phyloP scores from a whole-genome alignment of 2,888 invertebrate species.

The Amblyjoppa fuscipennis region DNA sequence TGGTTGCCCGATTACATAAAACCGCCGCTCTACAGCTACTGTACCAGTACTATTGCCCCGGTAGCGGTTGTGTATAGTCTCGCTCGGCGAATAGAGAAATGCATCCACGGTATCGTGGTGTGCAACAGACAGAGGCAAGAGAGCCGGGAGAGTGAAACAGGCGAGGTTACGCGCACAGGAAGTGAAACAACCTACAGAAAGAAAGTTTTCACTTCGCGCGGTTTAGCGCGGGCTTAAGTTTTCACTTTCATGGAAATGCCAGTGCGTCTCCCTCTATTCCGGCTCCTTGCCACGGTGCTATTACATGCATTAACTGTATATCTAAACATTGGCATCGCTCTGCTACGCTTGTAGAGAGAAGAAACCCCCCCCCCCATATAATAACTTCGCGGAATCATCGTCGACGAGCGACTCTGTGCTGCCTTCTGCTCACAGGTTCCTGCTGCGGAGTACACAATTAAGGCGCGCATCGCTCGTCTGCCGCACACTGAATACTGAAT shows the following conservation, averaged over 20 bases:
- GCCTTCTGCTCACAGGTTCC: not conserved
- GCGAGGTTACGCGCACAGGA: slow-evolving; percentile 84
- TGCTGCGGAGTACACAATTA: slow-evolving; percentile 52
- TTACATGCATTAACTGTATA: slow-evolving; percentile 76
- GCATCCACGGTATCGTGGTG: slow-evolving; percentile 69
- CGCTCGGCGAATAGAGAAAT: slow-evolving; percentile 82
- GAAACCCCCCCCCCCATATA: not conserved
- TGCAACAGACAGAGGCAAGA: slow-evolving; percentile 50
- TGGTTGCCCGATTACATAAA: slow-evolving; percentile 83
- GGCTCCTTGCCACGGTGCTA: slow-evolving; percentile 62
- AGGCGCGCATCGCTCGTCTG: slow-evolving; percentile 56
- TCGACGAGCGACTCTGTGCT: slow-evolving; percentile 28
- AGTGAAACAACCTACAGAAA: slow-evolving; percentile 84
- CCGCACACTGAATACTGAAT: slow-evolving; percentile 40
- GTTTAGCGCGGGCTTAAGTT: slow-evolving; percentile 73
- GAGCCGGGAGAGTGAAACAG: slow-evolving; percentile 46
- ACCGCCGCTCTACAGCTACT: slow-evolving; percentile 19
- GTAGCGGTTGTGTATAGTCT: slow-evolving; percentile 41
- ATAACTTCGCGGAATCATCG: slow-evolving; percentile 27
- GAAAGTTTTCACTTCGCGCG: slow-evolving; percentile 83
- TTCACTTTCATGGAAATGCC: slow-evolving; percentile 85
- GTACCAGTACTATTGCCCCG: slow-evolving; percentile 68
- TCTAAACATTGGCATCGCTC: slow-evolving; percentile 75
- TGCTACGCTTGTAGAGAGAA: slow-evolving; percentile 41
- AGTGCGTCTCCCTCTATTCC: slow-evolving; percentile 64